A percentile compares a stretch with the other conserved stretches of the same genome.
These are phyloP conservation scores for Bubalus kerabau DNA, from an alignment of 2,113 vertebrate species.

Conservation along the genomic window DNA sequence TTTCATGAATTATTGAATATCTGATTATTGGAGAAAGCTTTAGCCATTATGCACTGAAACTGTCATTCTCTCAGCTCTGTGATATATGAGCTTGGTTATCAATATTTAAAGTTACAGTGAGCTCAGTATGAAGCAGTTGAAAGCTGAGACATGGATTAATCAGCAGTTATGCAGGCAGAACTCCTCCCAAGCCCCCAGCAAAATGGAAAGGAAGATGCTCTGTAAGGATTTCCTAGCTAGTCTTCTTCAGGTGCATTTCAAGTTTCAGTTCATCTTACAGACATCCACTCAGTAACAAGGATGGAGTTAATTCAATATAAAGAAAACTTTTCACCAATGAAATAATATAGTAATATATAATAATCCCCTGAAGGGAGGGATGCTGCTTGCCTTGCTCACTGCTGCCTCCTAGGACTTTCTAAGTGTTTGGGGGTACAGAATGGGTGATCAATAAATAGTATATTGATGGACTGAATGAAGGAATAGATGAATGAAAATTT, in stretches of 20 bases:
- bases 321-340: background rate
- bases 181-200: slow-evolving; percentile 38
- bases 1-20: slow-evolving; percentile 87
- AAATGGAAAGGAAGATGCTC: slow-evolving; percentile 47
- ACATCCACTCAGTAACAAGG: background rate
- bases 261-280: background rate
- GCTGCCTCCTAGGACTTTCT: background rate
- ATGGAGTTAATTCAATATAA: background rate
- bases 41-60: slow-evolving; percentile 78
- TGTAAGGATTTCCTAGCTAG: slow-evolving; percentile 41
- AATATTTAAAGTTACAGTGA: slow-evolving; percentile 84
- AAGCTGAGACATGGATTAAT: slow-evolving; percentile 70
- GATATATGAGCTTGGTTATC: slow-evolving; percentile 82
- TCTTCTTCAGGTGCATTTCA: slow-evolving; percentile 26
- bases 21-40: slow-evolving; percentile 84
- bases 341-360: background rate
- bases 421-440: background rate
- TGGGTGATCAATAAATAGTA: background rate
- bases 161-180: slow-evolving; percentile 62
- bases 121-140: slow-evolving; percentile 63
- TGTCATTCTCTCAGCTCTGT: slow-evolving; percentile 76
- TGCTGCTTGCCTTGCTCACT: background rate
- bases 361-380: background rate
- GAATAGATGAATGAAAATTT: background rate
- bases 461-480: background rate